A percentile compares a stretch with the other conserved stretches of the same genome.
Conservation (phyloP, 2,113 vertebrate species). For the Aythya baeri region DNA sequence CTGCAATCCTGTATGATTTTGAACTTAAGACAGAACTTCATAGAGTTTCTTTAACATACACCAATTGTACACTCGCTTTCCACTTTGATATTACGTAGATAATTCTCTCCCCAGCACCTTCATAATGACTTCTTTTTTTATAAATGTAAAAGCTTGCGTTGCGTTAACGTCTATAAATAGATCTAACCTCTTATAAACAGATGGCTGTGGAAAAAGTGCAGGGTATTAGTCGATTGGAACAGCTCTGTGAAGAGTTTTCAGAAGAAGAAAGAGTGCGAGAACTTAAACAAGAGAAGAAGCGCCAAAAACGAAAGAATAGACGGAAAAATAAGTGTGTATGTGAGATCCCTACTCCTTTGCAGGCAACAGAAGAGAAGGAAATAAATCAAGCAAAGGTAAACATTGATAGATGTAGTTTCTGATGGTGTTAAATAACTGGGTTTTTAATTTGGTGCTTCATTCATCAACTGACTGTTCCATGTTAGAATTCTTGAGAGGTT, state of each 20-base stretch:
- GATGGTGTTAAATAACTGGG: background rate
- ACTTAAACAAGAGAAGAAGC: slow-evolving; percentile 97
- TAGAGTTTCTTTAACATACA: background rate
- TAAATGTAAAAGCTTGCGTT: slow-evolving; percentile 3
- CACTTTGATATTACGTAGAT: background rate
- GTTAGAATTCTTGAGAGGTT: background rate
- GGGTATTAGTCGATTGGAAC: slow-evolving; percentile 94
- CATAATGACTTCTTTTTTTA: background rate
- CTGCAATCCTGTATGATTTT: background rate
- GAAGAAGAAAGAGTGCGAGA: slow-evolving; percentile 95
- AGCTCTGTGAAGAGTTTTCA: slow-evolving; percentile 95
- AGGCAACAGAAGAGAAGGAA: slow-evolving; percentile 84
- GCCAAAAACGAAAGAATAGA: slow-evolving; percentile 95
- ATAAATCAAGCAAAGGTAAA: slow-evolving; percentile 87
- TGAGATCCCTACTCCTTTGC: slow-evolving; percentile 82
- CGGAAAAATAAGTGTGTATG: slow-evolving; percentile 95
- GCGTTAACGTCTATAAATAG: background rate
- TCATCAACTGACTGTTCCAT: fast-evolving
- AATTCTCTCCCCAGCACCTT: too few relatives aligned
- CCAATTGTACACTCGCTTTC: background rate
- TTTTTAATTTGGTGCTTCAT: background rate
- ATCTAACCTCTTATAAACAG: slow-evolving; percentile 71
- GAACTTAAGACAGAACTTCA: background rate
- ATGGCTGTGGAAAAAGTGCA: slow-evolving; percentile 98
- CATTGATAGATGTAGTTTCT: background rate